A percentile compares a stretch with the other conserved stretches of the same genome.
Conservation (phyloP, 2,888 invertebrate species). For the Entomobrya proxima region DNA sequence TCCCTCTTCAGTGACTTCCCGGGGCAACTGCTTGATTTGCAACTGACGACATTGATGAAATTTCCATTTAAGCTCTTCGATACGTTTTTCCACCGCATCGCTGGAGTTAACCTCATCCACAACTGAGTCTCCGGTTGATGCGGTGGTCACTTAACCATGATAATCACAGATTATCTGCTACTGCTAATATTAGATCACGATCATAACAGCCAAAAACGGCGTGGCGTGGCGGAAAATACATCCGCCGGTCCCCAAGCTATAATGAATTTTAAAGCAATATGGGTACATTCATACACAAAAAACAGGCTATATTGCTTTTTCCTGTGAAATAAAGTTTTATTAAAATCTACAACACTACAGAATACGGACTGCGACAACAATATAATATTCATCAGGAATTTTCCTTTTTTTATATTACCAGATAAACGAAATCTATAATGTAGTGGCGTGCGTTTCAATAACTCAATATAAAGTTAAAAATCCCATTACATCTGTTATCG, state of each 20-base stretch:
- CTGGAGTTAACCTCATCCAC: constrained; percentile 76
- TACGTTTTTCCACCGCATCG: constrained; percentile 77
- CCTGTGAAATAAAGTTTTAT: not conserved
- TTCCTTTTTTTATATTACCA: too few species aligned
- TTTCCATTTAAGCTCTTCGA: constrained; percentile 77
- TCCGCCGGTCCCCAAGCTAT: constrained; percentile 77
- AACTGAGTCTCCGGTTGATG: constrained; percentile 77
- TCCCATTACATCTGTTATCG: too few species aligned
- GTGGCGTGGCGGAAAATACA: constrained; percentile 76
- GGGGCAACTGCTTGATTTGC: constrained; percentile 78
- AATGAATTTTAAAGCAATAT: constrained; percentile 47
- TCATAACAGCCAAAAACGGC: constrained; percentile 75
- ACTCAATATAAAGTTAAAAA: too few species aligned
- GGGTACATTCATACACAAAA: constrained; percentile 17
- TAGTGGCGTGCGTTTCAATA: too few species aligned
- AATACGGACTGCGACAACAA: not conserved
- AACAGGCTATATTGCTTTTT: constrained; percentile 3
- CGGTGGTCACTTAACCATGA: constrained; percentile 76
- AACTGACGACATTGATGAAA: constrained; percentile 78
- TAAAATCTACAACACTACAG: not conserved
- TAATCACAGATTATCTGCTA: constrained; percentile 75
- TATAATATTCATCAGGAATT: too few species aligned
- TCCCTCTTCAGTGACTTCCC: constrained; percentile 78
- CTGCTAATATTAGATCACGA: constrained; percentile 75
- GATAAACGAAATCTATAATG: too few species aligned